Evolutionary conservation across 2,888 invertebrate species (phyloP).

Genomic region (Lasioglossum leucozonium): DNA sequence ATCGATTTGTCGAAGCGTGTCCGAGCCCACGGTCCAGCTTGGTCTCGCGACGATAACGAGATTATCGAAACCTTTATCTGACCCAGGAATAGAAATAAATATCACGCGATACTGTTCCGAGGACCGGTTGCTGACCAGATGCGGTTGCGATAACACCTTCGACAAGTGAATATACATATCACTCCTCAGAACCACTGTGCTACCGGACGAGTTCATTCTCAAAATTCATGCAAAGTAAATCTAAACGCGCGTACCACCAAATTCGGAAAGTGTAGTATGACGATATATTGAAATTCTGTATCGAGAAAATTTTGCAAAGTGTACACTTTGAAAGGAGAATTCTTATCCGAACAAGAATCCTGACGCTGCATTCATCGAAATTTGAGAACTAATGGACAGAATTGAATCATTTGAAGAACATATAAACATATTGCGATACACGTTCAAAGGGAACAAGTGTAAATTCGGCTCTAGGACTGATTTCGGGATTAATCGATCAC

Average conservation of each 20-base stretch:
- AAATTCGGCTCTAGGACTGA: not conserved
- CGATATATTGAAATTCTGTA: too few relatives aligned
- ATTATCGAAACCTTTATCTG: conserved; percentile 58
- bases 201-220: conserved; percentile 41
- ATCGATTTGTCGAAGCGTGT: conserved; percentile 36
- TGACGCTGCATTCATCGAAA: too few relatives aligned
- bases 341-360: too few relatives aligned
- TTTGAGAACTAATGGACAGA: too few relatives aligned
- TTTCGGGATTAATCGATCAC: conserved; percentile 9
- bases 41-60: conserved; percentile 59
- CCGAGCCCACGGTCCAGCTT: conserved; percentile 61
- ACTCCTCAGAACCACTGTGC: conserved; percentile 63
- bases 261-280: not conserved
- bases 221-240: not conserved
- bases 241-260: too few relatives aligned
- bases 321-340: not conserved
- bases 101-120: conserved; percentile 64
- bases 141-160: conserved; percentile 60
- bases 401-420: too few relatives aligned
- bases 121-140: too few relatives aligned
- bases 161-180: conserved; percentile 62
- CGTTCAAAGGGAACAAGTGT: not conserved
- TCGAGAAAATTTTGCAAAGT: too few relatives aligned
- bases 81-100: conserved; percentile 73
- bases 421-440: too few relatives aligned